Base-by-base conservation (phyloP, 2,888 invertebrate species). In the Helobdella robusta region DNA sequence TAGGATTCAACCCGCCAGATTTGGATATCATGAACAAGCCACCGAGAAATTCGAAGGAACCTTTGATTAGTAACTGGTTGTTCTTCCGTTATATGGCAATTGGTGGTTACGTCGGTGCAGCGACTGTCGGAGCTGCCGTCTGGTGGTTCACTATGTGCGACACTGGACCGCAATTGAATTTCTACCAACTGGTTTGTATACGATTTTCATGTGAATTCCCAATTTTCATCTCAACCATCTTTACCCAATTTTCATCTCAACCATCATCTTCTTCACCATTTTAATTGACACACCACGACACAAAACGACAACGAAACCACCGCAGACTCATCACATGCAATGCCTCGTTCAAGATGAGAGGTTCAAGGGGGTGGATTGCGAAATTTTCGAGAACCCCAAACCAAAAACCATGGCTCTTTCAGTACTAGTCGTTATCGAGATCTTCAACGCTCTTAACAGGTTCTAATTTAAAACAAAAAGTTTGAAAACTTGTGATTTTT, bases 381-480 rank as follows among this genome's bases (percentile, higher is more conserved):
- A 87, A 81, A 87, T 99, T 79, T 99, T 99, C 86, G 86, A 85
- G 73, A 93, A 95, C 84, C 95, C 97, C 74, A 94, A 97, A 83
- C 95, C 98, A 72, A 98, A 97, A 93, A 97, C 98, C 73, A 97
- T 99, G 97, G 98, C 98, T 74, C 85, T 99, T 76, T 98, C 98
- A 70, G 97, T 98, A 74, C 86, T 99, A 76, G 98, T 99, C 77
- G 95, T 97, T 79, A 98, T 99, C 85, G 98, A 99, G 85, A 99
- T 99, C 98, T 87, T 98, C 83, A 99, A 99, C 84, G 98, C 98
- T 76, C 89, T 99, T 88, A 99, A 99, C 91, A 91, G 91, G 89
- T 89, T 30, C 28, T 11, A 11, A 59, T 11, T 11, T n/a, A 15
- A n/a, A 11, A 40, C n/a, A 40, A 40, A 23, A 56, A 25, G 30